A percentile compares a stretch with the other conserved stretches of the same genome.
These are phyloP conservation scores for Spea hammondii DNA, from an alignment of 2,797 vertebrate genomes.

Conservation along the genomic window DNA sequence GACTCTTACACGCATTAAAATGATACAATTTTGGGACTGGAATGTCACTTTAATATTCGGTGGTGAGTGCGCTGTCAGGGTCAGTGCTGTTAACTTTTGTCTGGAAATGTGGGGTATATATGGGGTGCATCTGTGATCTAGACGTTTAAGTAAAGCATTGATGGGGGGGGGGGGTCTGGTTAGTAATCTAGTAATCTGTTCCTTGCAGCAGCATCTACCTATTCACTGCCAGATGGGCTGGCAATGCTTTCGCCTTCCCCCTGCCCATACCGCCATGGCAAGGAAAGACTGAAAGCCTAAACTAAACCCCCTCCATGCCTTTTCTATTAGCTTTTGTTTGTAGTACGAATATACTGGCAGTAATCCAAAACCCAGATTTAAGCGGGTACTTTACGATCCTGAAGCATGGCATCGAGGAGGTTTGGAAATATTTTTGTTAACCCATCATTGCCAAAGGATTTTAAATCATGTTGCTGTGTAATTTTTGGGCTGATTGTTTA, in stretches of 20 bases:
- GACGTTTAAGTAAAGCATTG: no score
- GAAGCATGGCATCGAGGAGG: no score
- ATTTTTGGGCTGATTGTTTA: neutral
- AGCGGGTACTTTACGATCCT: neutral
- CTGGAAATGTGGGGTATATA: no score
- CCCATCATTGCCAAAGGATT: conserved; percentile 7
- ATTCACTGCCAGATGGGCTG: neutral
- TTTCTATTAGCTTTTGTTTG: neutral
- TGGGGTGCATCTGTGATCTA: no score
- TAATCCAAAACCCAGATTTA: neutral
- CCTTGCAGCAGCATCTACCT: neutral
- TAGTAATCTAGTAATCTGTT: neutral
- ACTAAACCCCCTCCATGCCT: no score
- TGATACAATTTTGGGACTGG: no score
- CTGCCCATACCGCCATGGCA: neutral
- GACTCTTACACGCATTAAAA: no score
- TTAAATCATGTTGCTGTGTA: neutral
- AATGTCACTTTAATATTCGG: no score
- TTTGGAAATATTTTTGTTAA: neutral
- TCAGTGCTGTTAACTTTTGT: no score
- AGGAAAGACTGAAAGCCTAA: no score
- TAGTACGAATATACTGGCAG: neutral
- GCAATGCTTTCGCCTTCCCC: neutral
- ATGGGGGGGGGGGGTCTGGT: no score
- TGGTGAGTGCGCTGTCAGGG: no score